Base-by-base conservation (phyloP, 2,888 invertebrate species). In the Scelioninae gen. 2 region DNA sequence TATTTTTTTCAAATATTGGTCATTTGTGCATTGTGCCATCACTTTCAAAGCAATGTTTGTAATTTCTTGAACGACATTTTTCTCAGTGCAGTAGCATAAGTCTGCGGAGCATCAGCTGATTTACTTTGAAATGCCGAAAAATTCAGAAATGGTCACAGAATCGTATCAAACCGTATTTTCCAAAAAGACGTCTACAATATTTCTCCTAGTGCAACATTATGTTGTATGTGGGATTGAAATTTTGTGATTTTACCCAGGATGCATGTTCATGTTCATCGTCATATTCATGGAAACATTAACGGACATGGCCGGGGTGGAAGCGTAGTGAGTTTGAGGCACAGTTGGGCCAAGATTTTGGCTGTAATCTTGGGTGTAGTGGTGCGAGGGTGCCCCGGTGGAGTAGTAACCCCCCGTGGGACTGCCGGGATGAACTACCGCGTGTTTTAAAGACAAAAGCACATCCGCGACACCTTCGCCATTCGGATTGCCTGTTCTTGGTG, bases 261-360 rank as follows among this genome's bases (percentile, higher is more conserved):
- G 85, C 85, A 85, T 85, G 76, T 86, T 86, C 86, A 86, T 86
- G 68, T 96, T 96, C 93, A 97, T 96, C 65, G 97, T 97, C 97
- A 97, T 97, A 86, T 96, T 97, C 97, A 97, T 97, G 79, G 94
- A 95, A 0, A 97, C 96, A 84, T 97, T 97, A 77, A 97, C 96
- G 82, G 95, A 96, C 97, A 97, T 97, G 81, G 96, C 94, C 67
- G 96, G 96, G 85, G 81, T 84, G 28, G 84, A 79, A 33, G 86
- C 81, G 73, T 90, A 90, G 86, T 90, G 90, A 61, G 88, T 87
- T 81, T 89, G 89, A 57, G 88, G 89, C 45, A 83, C 80, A 16
- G 82, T 78, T 41, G 84, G 82, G 6, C 81, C 82, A 15, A 85
- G 74, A 77, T 83, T 85, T 63, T 84, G 85, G 18, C 80, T 77